phyloP scores from a whole-genome alignment of 1,140 invertebrate genomes.

The Lucilia sericata region DNA sequence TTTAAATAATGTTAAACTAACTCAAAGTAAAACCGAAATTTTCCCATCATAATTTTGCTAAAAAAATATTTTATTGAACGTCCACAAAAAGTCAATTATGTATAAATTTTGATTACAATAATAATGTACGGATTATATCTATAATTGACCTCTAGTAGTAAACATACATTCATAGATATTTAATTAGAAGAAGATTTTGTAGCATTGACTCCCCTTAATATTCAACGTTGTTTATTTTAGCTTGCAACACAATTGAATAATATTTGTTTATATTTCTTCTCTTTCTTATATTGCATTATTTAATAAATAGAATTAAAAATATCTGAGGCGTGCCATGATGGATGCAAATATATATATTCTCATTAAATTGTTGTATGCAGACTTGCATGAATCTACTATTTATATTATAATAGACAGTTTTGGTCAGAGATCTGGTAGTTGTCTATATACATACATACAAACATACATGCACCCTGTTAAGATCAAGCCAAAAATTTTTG shows the following conservation, averaged over 20 bases:
- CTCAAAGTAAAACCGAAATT: not conserved
- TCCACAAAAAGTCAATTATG: too few species aligned
- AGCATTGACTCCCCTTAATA: too few species aligned
- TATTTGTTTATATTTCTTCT: not conserved
- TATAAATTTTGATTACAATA: too few species aligned
- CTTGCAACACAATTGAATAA: not conserved
- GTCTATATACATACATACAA: not conserved
- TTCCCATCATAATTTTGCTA: too few species aligned
- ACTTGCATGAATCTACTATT: not conserved
- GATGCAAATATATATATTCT: slow-evolving; percentile 29
- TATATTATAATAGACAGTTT: not conserved
- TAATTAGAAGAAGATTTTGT: too few species aligned
- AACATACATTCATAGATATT: too few species aligned
- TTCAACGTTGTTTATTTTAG: too few species aligned
- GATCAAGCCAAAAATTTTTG: not conserved
- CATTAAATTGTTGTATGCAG: slow-evolving; percentile 13
- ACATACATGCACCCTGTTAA: not conserved
- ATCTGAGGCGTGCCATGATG: slow-evolving; percentile 39
- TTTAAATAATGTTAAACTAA: not conserved
- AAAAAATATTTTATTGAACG: too few species aligned
- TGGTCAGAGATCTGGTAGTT: not conserved
- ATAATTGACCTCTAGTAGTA: too few species aligned
- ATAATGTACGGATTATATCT: too few species aligned
- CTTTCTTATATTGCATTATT: slow-evolving; percentile 9
- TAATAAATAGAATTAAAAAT: slow-evolving; percentile 21